Conservation (phyloP, 1,140 invertebrate species). For the Drosophila seguyi region DNA sequence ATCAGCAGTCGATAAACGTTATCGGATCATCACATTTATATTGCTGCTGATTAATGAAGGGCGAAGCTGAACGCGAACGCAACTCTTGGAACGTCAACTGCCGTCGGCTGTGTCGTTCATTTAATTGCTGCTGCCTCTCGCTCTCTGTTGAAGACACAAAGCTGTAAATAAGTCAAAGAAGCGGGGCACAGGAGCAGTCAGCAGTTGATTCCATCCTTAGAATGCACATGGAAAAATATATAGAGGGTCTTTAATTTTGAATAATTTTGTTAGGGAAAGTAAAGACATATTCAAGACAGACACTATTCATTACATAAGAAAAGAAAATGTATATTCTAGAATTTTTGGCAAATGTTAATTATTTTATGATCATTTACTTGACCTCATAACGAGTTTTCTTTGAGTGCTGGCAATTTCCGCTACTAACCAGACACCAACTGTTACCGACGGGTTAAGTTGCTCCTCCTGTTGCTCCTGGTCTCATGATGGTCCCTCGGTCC, state of each 20-base stretch:
- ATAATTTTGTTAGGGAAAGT: no score
- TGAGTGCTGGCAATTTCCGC: constrained; percentile 2
- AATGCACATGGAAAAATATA: background rate
- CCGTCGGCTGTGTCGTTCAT: constrained; percentile 67
- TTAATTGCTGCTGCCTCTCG: constrained; percentile 63
- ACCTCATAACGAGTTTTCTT: background rate
- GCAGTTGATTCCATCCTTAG: constrained; percentile 19
- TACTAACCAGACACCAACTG: constrained; percentile 52
- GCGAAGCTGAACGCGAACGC: constrained; percentile 18
- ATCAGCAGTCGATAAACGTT: constrained; percentile 72
- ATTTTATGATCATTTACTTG: background rate
- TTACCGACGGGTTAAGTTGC: constrained; percentile 42
- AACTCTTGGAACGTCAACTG: constrained; percentile 52
- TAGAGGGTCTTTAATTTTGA: background rate
- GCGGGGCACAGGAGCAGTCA: constrained; percentile 30
- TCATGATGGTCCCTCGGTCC: constrained; percentile 1
- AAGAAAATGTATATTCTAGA: no score
- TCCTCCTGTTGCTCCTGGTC: constrained; percentile 20
- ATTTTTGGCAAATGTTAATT: background rate
- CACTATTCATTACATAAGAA: background rate
- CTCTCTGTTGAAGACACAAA: constrained; percentile 42
- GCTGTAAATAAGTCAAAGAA: constrained; percentile 69
- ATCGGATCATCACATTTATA: constrained; percentile 80
- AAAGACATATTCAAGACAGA: background rate
- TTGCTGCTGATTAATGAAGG: constrained; percentile 75